A percentile compares a stretch with the other conserved stretches of the same genome.
Conservation (phyloP, 2,888 invertebrate genomes). For the Drosophila anomalata region DNA sequence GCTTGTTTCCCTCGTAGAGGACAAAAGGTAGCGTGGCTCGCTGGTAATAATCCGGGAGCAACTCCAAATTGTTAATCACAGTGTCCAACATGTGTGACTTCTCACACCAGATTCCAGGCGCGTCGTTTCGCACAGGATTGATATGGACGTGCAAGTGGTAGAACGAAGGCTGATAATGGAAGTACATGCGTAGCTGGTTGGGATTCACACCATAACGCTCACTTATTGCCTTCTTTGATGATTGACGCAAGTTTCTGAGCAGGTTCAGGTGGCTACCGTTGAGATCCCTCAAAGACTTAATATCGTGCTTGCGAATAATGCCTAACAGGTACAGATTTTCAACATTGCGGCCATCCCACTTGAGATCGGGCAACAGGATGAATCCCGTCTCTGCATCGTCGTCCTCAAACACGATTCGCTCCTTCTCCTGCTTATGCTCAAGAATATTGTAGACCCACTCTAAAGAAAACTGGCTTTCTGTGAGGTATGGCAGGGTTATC, state of each 20-base stretch:
- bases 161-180: constrained; percentile 98
- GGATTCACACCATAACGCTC: constrained; percentile 90
- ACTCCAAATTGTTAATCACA: constrained; percentile 95
- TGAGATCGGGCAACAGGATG: constrained; percentile 95
- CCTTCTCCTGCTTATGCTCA: constrained; percentile 94
- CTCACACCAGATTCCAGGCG: constrained; percentile 92
- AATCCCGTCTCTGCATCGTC: constrained; percentile 90
- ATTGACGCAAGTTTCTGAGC: constrained; percentile 91
- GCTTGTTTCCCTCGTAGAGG: constrained; percentile 89
- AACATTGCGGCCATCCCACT: constrained; percentile 93
- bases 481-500: constrained; percentile 91
- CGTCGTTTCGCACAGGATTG: constrained; percentile 91
- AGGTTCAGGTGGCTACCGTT: constrained; percentile 90
- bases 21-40: constrained; percentile 92
- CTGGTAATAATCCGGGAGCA: constrained; percentile 92
- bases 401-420: constrained; percentile 94
- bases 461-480: constrained; percentile 89
- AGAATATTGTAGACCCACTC: constrained; percentile 99
- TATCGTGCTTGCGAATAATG: constrained; percentile 88
- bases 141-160: constrained; percentile 98
- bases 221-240: constrained; percentile 89
- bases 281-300: constrained; percentile 94
- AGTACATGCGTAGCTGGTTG: constrained; percentile 91
- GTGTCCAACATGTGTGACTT: constrained; percentile 94
- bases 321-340: constrained; percentile 94